Evolutionary conservation across 1,140 invertebrate genomes (phyloP), one percentile per base, ranked within the genome.

Genomic region (Penaeus vannamei): DNA sequence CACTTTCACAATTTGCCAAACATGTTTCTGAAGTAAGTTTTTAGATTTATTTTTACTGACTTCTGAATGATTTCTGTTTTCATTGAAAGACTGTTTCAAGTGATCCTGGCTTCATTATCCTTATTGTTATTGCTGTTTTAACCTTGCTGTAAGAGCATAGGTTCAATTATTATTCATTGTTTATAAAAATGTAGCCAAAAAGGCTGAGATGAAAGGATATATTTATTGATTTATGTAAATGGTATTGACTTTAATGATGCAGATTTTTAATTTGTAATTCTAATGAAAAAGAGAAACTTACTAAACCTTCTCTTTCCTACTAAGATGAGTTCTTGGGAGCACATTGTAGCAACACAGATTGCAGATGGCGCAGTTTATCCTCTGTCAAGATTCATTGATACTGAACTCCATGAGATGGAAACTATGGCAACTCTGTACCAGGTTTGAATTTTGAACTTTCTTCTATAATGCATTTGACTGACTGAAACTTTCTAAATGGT

Each of bases 281-380:
- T 84, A 46, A 69, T 36, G 26, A 19, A 76, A 14, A 53, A 53
- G 14, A 53, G 14, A 14, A 53, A 14, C 14, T 53, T 12, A 53
- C 17, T 14, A 2, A 53, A 53, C 53, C 53, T 53, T 17, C 14
- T 53, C 53, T 53, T 53, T 53, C 53, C 53, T 17, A 91, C 92
- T 42, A 92, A 94, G 93, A 92, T 94, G 64, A 94, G 93, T 91
- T 94, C 94, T 17, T 92, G 93, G 91, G 93, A 94, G 79, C 94
- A 94, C 90, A 93, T 94, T 19, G 91, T 94, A 64, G 92, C 93
- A 29, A 93, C 93, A 62, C 93, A 94, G 91, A 92, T 93, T 72
- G 93, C 92, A 46, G 94, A 94, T 91, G 93, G 93, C 53, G 93
- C 94, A 93, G 93, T 94, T 92, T 94, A 92, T 91, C 94, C 94